Evolutionary conservation across 2,888 invertebrate genomes (phyloP).

Genomic region (Sarcophaga variegata): DNA sequence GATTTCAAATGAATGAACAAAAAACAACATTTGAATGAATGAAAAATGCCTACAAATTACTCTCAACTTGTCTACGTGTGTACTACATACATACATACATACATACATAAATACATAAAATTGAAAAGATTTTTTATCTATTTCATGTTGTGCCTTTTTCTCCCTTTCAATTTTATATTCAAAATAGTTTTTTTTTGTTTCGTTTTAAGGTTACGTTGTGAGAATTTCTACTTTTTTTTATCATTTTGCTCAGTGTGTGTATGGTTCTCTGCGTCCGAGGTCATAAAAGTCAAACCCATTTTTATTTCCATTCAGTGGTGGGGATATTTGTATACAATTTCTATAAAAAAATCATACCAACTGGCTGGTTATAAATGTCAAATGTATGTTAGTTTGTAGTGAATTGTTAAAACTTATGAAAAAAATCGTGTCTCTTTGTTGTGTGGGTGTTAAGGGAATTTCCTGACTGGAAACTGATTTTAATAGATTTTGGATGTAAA

Average conservation of each 20-base stretch:
- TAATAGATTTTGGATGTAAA: slow-evolving; percentile 30
- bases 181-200: background rate
- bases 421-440: background rate
- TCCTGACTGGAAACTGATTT: slow-evolving; percentile 29
- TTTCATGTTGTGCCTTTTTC: background rate
- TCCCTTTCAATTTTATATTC: background rate
- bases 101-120: background rate
- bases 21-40: background rate
- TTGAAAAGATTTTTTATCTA: slow-evolving; percentile 27
- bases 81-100: no score
- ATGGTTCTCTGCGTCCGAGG: slow-evolving; percentile 16
- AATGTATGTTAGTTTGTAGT: slow-evolving; percentile 33
- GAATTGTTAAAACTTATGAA: slow-evolving; percentile 3
- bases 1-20: background rate
- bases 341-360: slow-evolving; percentile 16
- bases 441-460: slow-evolving; percentile 11
- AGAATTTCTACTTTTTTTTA: background rate
- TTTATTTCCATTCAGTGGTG: slow-evolving; percentile 2
- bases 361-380: slow-evolving; percentile 23
- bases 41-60: background rate
- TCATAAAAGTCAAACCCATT: slow-evolving; percentile 26
- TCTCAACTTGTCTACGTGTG: background rate
- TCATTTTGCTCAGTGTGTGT: background rate
- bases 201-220: background rate
- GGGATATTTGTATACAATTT: slow-evolving; percentile 32